These are phyloP conservation scores for Trimorus sp. DNA, from an alignment of 2,888 invertebrate genomes.

Conservation along the genomic window DNA sequence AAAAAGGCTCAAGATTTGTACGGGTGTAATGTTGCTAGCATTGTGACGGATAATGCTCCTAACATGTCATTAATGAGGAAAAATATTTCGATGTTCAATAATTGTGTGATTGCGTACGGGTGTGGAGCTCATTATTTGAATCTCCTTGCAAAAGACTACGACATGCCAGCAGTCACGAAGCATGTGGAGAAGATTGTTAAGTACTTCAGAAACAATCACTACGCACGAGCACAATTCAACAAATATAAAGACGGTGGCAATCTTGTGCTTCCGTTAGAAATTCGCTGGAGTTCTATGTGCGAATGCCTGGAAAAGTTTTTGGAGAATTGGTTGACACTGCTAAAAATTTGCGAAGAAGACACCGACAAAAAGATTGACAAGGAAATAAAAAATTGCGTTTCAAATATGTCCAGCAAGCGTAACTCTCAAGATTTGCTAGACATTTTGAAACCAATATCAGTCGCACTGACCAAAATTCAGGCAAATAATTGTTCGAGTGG, in stretches of 20 bases:
- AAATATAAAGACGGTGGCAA: conserved; percentile 20
- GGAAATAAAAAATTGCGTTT: too few relatives aligned
- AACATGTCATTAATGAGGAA: conserved; percentile 1
- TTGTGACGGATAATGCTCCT: neutral
- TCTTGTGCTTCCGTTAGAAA: conserved; percentile 22
- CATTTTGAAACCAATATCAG: too few relatives aligned
- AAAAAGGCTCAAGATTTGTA: conserved; percentile 8
- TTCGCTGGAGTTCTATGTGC: neutral
- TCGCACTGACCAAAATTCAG: too few relatives aligned
- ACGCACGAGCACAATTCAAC: conserved; percentile 15
- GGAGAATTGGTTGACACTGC: too few relatives aligned
- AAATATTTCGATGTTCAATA: neutral
- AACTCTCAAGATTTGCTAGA: too few relatives aligned
- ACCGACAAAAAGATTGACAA: too few relatives aligned
- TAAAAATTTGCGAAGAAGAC: too few relatives aligned
- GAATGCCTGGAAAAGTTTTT: too few relatives aligned
- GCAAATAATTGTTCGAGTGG: too few relatives aligned
- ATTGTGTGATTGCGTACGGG: conserved; percentile 3
- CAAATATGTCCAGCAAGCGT: too few relatives aligned
- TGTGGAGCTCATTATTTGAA: conserved; percentile 14
- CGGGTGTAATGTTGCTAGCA: neutral
- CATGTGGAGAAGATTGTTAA: conserved; percentile 28
- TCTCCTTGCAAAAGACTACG: conserved; percentile 17
- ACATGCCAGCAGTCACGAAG: conserved; percentile 27
- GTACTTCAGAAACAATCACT: conserved; percentile 19